Evolutionary conservation across 2,888 invertebrate species (phyloP).

Genomic region (Andrena praecox): DNA sequence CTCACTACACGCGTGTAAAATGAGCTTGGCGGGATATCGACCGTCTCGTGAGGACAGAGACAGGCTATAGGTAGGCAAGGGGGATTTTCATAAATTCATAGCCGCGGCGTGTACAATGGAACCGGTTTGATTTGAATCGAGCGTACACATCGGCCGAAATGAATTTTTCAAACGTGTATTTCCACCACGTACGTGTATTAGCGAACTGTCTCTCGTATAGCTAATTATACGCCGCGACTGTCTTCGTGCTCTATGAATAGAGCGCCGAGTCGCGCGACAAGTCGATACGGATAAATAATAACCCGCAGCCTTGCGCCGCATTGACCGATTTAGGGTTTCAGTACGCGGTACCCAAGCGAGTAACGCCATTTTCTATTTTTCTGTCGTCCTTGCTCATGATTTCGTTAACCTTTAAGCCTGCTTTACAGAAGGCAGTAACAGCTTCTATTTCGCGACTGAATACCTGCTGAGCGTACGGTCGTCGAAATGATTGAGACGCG

Average conservation of each 20-base stretch:
- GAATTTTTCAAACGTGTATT: conserved; percentile 10
- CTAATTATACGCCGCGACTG: conserved; percentile 49
- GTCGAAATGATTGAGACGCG: neutral
- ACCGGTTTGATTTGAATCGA: neutral
- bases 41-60: neutral
- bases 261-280: conserved; percentile 31
- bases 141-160: neutral
- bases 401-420: too few species aligned
- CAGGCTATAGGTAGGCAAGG: neutral
- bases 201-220: neutral
- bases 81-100: neutral
- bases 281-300: conserved; percentile 59
- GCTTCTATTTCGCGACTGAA: neutral
- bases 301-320: conserved; percentile 63
- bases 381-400: too few species aligned
- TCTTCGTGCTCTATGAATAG: conserved; percentile 66
- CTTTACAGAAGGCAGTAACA: neutral
- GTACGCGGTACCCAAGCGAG: neutral
- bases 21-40: neutral
- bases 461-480: neutral
- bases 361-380: neutral
- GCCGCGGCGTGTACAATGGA: neutral
- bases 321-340: conserved; percentile 62
- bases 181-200: neutral
- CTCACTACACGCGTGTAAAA: neutral